phyloP scores from a whole-genome alignment of 1,140 invertebrate genomes.

The Schmidtea mediterranea region DNA sequence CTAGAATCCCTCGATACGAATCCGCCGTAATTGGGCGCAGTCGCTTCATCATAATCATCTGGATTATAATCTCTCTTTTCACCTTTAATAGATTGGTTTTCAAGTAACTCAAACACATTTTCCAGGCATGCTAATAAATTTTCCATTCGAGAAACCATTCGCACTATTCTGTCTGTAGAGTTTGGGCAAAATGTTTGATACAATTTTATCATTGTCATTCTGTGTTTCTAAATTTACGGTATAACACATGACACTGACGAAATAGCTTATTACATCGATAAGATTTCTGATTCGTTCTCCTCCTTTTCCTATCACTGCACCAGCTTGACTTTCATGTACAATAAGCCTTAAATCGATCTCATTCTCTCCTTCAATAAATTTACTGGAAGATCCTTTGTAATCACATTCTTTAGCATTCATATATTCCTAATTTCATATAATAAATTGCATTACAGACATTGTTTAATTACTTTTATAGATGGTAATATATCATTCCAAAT shows the following conservation, averaged over 20 bases:
- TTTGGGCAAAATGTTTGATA: slow-evolving; percentile 75
- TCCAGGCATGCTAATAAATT: slow-evolving; percentile 56
- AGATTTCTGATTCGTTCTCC: slow-evolving; percentile 90
- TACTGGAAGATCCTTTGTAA: too few species aligned
- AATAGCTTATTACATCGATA: slow-evolving; percentile 45
- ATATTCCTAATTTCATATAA: background rate
- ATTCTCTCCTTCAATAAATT: too few species aligned
- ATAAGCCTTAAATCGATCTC: slow-evolving; percentile 52
- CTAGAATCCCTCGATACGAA: slow-evolving; percentile 18
- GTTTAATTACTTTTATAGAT: slow-evolving; percentile 6
- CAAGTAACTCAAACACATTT: slow-evolving; percentile 54
- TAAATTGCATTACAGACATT: background rate
- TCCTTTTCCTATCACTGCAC: slow-evolving; percentile 81
- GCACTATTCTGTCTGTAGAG: slow-evolving; percentile 74
- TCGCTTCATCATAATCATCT: slow-evolving; percentile 68
- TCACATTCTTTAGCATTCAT: too few species aligned
- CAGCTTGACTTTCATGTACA: slow-evolving; percentile 86
- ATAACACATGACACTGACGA: background rate
- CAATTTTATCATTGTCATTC: slow-evolving; percentile 44
- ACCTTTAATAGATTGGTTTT: slow-evolving; percentile 68
- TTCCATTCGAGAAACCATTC: slow-evolving; percentile 50
- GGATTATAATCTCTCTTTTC: slow-evolving; percentile 71
- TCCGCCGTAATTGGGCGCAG: slow-evolving; percentile 69
- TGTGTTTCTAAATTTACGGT: background rate
- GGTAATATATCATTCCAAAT: slow-evolving; percentile 7